Percentiles rank a stretch among this genome's conserved stretches.
phyloP scores from a whole-genome alignment of 2,888 invertebrate species.

The Phyllotreta cruciferae region DNA sequence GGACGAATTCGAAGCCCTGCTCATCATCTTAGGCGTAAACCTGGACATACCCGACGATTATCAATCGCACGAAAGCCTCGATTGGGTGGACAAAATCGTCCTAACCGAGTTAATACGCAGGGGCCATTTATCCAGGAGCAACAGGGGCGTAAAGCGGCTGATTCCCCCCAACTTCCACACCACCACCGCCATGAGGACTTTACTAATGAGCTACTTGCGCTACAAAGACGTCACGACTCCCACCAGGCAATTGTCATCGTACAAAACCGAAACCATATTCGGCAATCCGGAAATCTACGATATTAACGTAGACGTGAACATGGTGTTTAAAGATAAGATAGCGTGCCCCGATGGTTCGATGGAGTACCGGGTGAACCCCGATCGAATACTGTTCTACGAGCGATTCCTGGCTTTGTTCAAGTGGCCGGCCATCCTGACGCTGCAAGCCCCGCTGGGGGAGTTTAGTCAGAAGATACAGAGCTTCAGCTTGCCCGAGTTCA shows the following conservation, averaged over 20 bases:
- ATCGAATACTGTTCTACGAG: conserved; percentile 37
- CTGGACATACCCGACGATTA: conserved; percentile 45
- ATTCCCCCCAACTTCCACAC: conserved; percentile 46
- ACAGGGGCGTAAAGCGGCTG: conserved; percentile 18
- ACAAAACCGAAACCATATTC: conserved; percentile 20
- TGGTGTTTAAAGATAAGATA: neutral
- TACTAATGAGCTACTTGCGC: conserved; percentile 44
- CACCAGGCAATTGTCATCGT: neutral
- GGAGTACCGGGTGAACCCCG: neutral
- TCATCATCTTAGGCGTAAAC: conserved; percentile 41
- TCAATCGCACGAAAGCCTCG: conserved; percentile 36
- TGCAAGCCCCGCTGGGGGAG: conserved; percentile 28
- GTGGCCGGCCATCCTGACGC: conserved; percentile 43
- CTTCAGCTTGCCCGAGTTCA: neutral
- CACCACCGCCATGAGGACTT: conserved; percentile 42
- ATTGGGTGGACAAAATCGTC: conserved; percentile 45
- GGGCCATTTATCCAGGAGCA: neutral
- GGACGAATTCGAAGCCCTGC: conserved; percentile 35
- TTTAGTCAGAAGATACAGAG: conserved; percentile 13
- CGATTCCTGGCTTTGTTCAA: conserved; percentile 40
- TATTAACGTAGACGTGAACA: neutral
- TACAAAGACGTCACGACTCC: conserved; percentile 4
- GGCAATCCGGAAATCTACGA: neutral
- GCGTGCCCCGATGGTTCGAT: too few relatives aligned
- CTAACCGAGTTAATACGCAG: conserved; percentile 33